Conservation (phyloP, 2,888 invertebrate species). For the Lathronympha strigana region DNA sequence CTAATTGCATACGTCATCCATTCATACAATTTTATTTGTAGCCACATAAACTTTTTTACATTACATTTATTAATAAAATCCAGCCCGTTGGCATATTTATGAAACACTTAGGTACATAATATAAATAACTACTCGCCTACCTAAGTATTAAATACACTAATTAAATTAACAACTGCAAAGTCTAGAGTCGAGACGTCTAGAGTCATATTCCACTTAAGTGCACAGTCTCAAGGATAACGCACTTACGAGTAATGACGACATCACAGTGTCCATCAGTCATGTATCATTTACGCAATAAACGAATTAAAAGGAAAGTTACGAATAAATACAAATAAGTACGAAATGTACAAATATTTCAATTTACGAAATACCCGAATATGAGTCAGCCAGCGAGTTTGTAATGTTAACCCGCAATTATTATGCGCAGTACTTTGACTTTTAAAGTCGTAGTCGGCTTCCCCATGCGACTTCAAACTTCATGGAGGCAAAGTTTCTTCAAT, state of each 20-base stretch:
- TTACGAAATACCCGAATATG: conserved; percentile 28
- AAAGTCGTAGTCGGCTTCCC: neutral
- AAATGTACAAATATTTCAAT: conserved; percentile 25
- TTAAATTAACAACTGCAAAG: neutral
- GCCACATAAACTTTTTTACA: too few relatives aligned
- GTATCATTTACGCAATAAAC: conserved; percentile 24
- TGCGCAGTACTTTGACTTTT: conserved; percentile 13
- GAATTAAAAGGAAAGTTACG: conserved; percentile 34
- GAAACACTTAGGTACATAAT: too few relatives aligned
- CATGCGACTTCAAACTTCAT: neutral
- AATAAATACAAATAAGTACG: too few relatives aligned
- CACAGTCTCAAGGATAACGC: conserved; percentile 26
- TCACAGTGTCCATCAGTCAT: conserved; percentile 28
- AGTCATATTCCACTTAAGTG: conserved; percentile 41
- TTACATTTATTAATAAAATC: too few relatives aligned
- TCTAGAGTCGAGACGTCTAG: too few relatives aligned
- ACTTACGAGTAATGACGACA: conserved; percentile 9
- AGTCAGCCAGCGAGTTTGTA: conserved; percentile 18
- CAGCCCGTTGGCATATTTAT: too few relatives aligned
- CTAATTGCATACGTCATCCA: too few relatives aligned
- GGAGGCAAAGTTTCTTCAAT: neutral
- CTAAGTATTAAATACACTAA: neutral
- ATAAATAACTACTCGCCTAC: too few relatives aligned
- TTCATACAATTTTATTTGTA: too few relatives aligned
- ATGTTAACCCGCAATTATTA: conserved; percentile 1